These are phyloP conservation scores for Hylaea fasciaria DNA, from an alignment of 2,888 invertebrate genomes.

Conservation along the genomic window DNA sequence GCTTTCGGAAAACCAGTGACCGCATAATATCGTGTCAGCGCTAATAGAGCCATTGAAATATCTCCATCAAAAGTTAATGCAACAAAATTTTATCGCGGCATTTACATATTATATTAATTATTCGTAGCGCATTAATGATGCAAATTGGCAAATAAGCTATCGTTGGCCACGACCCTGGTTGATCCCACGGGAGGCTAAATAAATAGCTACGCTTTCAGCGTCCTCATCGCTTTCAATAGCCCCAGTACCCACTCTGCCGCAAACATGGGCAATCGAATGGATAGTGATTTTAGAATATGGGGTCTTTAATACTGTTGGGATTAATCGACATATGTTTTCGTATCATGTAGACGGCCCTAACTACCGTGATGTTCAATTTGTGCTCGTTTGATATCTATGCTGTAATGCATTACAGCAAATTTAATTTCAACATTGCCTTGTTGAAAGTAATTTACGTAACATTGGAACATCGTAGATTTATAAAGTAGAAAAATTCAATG, in stretches of 20 bases:
- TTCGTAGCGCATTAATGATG: conserved; percentile 72
- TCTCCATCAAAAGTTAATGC: conserved; percentile 37
- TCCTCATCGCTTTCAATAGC: conserved; percentile 64
- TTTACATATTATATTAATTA: conserved; percentile 78
- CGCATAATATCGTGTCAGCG: conserved; percentile 36
- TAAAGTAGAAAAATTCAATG: too few relatives aligned
- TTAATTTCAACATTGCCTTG: too few relatives aligned
- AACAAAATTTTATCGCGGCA: conserved; percentile 60
- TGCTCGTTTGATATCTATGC: neutral
- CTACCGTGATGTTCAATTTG: neutral
- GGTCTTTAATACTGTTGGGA: neutral
- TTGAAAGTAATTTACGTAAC: too few relatives aligned
- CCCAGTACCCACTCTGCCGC: conserved; percentile 46
- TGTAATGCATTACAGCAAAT: too few relatives aligned
- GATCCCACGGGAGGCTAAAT: conserved; percentile 67
- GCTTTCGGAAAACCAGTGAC: conserved; percentile 35
- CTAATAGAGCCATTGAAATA: conserved; percentile 40
- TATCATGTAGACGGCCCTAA: neutral
- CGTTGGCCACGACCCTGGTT: conserved; percentile 60
- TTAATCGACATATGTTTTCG: too few relatives aligned
- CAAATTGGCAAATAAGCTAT: conserved; percentile 80
- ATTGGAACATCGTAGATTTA: neutral
- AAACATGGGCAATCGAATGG: conserved; percentile 50
- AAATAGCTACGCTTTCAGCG: conserved; percentile 60
- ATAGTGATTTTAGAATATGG: conserved; percentile 1